Percentiles rank a stretch among this genome's conserved stretches.
phyloP scores from a whole-genome alignment of 2,888 invertebrate species.

The Drosophila mercatorum region DNA sequence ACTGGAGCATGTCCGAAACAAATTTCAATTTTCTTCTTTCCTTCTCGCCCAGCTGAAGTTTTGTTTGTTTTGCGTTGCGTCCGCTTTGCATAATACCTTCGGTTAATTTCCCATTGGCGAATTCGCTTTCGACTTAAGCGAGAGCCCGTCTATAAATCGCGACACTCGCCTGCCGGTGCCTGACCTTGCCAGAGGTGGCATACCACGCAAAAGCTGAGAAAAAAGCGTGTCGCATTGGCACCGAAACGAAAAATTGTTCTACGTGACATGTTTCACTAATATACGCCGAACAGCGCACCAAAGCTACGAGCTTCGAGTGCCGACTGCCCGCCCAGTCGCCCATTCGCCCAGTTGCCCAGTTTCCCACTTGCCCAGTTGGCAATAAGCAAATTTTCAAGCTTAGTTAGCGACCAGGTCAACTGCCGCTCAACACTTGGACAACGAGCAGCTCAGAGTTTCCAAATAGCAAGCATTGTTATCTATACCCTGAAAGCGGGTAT shows the following conservation, averaged over 20 bases:
- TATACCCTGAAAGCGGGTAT: constrained; percentile 24
- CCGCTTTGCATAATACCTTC: constrained; percentile 37
- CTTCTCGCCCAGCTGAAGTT: background rate
- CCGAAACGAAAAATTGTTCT: constrained; percentile 70
- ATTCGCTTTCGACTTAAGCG: constrained; percentile 28
- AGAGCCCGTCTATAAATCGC: constrained; percentile 48
- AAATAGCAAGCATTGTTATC: constrained; percentile 8
- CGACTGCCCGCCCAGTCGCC: constrained; percentile 15
- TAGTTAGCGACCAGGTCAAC: constrained; percentile 52
- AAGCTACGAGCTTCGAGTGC: background rate
- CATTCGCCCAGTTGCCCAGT: constrained; percentile 11
- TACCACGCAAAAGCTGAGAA: constrained; percentile 34
- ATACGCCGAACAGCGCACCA: constrained; percentile 7
- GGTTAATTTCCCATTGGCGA: constrained; percentile 30
- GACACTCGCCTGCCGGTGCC: constrained; percentile 37
- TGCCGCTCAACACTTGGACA: constrained; percentile 36
- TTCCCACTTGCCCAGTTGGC: constrained; percentile 38
- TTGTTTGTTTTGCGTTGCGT: constrained; percentile 2
- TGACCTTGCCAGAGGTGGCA: constrained; percentile 76
- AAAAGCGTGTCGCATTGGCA: constrained; percentile 71
- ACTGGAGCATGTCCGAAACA: constrained; percentile 30
- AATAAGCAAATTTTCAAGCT: constrained; percentile 60
- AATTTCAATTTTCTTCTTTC: constrained; percentile 16
- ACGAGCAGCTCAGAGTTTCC: constrained; percentile 5
- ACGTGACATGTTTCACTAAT: constrained; percentile 70